A percentile compares a stretch with the other conserved stretches of the same genome.
Evolutionary conservation across 1,140 invertebrate species (phyloP).

Genomic region (Atta colombica): DNA sequence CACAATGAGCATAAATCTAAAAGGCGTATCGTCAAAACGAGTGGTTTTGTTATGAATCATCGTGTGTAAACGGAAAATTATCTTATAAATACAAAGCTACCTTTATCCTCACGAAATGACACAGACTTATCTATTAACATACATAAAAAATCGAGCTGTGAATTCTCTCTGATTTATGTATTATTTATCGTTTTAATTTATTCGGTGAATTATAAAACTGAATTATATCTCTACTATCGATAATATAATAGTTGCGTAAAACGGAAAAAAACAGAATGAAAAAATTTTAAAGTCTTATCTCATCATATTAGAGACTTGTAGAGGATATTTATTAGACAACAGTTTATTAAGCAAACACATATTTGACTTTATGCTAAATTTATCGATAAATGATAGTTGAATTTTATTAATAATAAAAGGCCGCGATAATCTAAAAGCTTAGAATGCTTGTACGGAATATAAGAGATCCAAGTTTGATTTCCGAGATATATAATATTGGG

Average conservation of each 20-base stretch:
- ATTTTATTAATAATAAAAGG: no score
- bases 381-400: background rate
- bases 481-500: no score
- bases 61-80: slow-evolving; percentile 1
- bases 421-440: no score
- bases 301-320: background rate
- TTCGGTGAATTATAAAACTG: background rate
- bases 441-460: no score
- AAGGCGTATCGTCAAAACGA: background rate
- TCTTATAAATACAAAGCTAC: slow-evolving; percentile 30
- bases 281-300: background rate
- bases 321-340: no score
- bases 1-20: background rate
- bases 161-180: background rate
- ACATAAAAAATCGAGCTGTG: background rate
- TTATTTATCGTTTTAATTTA: background rate
- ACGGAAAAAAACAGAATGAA: background rate
- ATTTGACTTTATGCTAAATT: background rate
- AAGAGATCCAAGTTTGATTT: no score
- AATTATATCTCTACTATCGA: no score
- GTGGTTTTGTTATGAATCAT: background rate
- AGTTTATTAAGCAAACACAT: background rate
- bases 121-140: background rate
- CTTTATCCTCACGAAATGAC: slow-evolving; percentile 19
- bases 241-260: background rate